Base-by-base conservation (phyloP, 2,888 invertebrate genomes). In the Synergus gifuensis region DNA sequence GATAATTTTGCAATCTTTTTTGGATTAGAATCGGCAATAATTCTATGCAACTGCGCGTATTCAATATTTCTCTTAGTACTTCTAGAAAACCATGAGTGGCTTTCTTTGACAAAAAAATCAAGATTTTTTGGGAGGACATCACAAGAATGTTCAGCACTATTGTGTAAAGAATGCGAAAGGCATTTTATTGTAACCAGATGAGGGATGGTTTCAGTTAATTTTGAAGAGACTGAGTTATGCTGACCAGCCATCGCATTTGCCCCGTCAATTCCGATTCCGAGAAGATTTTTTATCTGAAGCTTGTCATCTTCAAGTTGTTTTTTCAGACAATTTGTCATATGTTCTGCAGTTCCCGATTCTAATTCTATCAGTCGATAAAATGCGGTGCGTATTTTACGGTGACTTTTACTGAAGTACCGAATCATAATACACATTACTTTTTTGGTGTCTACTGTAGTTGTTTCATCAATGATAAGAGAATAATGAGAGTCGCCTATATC, bases 391-490 rank as follows among this genome's bases (percentile, higher is more conserved):
- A 83, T 60, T 82, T 80, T 84, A n/a, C 82, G 80, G n/a, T 78
- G 49, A 62, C 67, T 40, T 9, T 28, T 77, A 69, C 83, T 85
- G n/a, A 82, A 84, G 77, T 84, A 85, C 4, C 83, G 77, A 28
- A 85, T 81, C 83, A 83, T 84, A 2, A 86, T n/a, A n/a, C n/a
- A n/a, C n/a, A n/a, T n/a, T n/a, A n/a, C n/a, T n/a, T n/a, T n/a
- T n/a, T n/a, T n/a, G n/a, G n/a, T n/a, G 18, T 83, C 83, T 42
- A 86, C 76, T 8, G 78, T 79, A 46, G 86, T 89, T 83, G 86
- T 89, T 83, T 88, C 88, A 78, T 89, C 88, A 18, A 87, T 84
- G 76, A 88, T 88, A n/a, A 88, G 79, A 0, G 89, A 89, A 40
- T 85, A 88, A 12, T 85, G 82, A 77, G 67, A 86, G 82, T 88